Conservation (phyloP, 2,113 vertebrate species). For the Vulpes vulpes region DNA sequence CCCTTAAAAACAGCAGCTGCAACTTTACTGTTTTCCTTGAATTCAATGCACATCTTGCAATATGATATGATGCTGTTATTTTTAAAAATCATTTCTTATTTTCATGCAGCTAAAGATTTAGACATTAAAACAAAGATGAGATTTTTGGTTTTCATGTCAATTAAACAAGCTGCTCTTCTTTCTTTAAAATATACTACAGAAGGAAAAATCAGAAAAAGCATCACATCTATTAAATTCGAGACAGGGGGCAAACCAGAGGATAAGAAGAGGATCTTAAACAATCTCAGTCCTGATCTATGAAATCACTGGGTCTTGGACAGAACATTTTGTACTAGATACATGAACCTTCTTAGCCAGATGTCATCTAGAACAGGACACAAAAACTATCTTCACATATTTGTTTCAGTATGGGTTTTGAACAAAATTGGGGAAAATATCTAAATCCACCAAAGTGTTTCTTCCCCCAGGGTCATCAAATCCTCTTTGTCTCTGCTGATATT, state of each 20-base stretch:
- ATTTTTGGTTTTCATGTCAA: not conserved
- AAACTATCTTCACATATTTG: not conserved
- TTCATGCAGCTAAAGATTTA: conserved; percentile 43
- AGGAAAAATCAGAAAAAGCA: not conserved
- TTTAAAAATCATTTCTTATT: conserved; percentile 34
- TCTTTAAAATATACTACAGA: not conserved
- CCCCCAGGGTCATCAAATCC: not conserved
- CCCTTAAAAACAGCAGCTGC: conserved; percentile 50
- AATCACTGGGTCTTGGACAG: not conserved
- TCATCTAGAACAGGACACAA: not conserved
- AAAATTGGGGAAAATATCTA: not conserved
- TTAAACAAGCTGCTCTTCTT: not conserved
- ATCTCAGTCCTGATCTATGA: rapidly evolving
- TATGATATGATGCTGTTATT: conserved; percentile 43
- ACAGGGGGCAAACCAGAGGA: not conserved
- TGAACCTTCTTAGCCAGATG: not conserved
- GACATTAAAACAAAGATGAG: conserved; percentile 40
- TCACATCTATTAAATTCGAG: not conserved
- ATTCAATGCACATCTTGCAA: not conserved
- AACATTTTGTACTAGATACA: not conserved
- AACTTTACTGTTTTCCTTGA: conserved; percentile 40
- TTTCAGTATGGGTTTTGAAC: not conserved
- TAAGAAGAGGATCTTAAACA: not conserved
- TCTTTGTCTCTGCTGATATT: not conserved
- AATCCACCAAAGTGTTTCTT: not conserved